Evolutionary conservation across 2,797 vertebrate genomes (phyloP).

Genomic region (Astyanax mexicanus): DNA sequence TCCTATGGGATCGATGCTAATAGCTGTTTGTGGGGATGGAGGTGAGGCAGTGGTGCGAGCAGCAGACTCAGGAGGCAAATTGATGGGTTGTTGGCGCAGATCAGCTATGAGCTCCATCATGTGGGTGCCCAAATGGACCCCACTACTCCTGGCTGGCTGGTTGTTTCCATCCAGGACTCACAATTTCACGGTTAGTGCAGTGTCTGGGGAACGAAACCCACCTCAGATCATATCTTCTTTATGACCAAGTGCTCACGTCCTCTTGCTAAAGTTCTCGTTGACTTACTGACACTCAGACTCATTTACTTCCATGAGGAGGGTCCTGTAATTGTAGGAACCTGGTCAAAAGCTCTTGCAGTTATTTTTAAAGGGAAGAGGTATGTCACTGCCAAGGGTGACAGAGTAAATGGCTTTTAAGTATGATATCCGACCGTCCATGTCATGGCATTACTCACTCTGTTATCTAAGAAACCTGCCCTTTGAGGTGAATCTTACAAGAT

Average conservation of each 20-base stretch:
- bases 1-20: slow-evolving; percentile 53
- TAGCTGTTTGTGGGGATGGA: slow-evolving; percentile 49
- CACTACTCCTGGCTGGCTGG: background rate
- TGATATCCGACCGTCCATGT: background rate
- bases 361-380: background rate
- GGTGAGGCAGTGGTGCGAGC: slow-evolving; percentile 9
- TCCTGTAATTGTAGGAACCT: background rate
- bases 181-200: background rate
- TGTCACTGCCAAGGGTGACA: background rate
- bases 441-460: slow-evolving; percentile 5
- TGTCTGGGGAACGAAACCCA: background rate
- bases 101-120: slow-evolving; percentile 40
- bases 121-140: slow-evolving; percentile 12
- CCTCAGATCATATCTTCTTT: too few species aligned
- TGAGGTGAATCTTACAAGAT: slow-evolving; percentile 27
- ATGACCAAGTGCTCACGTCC: background rate
- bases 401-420: slow-evolving; percentile 1
- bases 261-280: background rate
- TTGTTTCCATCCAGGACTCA: background rate
- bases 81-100: slow-evolving; percentile 47
- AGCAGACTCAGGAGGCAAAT: slow-evolving; percentile 43
- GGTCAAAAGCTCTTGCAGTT: background rate
- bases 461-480: slow-evolving; percentile 22
- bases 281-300: background rate
- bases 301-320: background rate